phyloP scores from a whole-genome alignment of 2,113 vertebrate genomes.

The Fukomys damarensis region DNA sequence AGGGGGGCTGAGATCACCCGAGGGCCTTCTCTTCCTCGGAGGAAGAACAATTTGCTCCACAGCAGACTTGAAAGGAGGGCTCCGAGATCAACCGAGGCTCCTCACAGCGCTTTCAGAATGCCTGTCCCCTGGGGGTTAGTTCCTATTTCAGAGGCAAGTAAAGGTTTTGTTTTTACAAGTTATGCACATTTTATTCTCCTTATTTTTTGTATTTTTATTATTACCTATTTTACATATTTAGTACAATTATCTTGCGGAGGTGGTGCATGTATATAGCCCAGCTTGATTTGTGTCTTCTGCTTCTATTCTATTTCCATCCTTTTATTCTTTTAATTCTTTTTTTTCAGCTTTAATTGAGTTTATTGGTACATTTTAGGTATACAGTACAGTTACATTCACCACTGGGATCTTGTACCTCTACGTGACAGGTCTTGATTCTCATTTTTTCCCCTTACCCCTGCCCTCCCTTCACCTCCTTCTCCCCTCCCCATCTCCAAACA shows the following conservation, averaged over 20 bases:
- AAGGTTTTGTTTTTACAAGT: not conserved
- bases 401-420: too few species aligned
- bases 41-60: not conserved
- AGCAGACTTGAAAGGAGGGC: accelerated
- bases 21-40: not conserved
- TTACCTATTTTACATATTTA: not conserved
- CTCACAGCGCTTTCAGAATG: not conserved
- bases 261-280: not conserved
- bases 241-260: not conserved
- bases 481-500: too few species aligned
- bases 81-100: not conserved
- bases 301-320: not conserved
- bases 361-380: too few species aligned
- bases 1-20: not conserved
- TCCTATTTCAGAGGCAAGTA: not conserved
- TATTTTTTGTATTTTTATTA: not conserved
- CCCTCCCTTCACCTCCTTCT: too few species aligned
- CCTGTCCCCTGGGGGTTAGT: not conserved
- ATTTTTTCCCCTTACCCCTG: too few species aligned
- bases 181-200: not conserved
- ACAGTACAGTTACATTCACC: too few species aligned
- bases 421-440: too few species aligned
- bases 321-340: too few species aligned
- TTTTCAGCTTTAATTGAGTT: too few species aligned
- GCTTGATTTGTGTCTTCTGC: too few species aligned